Conservation (phyloP, 2,797 vertebrate species). For the Sparidentex hasta region DNA sequence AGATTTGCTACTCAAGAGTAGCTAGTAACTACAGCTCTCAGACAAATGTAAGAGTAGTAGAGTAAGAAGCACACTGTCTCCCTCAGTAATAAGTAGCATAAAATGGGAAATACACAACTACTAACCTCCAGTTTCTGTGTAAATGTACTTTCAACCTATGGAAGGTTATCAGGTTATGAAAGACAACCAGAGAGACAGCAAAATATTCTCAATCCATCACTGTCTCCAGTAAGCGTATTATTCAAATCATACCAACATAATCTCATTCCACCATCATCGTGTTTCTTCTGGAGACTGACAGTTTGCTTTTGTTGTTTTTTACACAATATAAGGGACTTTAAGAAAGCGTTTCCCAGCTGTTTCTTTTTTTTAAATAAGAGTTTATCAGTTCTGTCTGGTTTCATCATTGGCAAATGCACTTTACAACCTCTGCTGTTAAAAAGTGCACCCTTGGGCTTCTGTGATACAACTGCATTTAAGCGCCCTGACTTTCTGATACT, state of each 20-base stretch:
- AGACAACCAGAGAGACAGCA: not conserved
- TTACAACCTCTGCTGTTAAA: slow-evolving; percentile 16
- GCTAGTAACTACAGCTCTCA: no score
- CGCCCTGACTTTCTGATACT: slow-evolving; percentile 22
- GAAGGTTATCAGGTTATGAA: not conserved
- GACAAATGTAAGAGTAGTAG: no score
- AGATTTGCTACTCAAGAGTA: not conserved
- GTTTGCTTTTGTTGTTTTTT: not conserved
- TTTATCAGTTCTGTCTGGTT: slow-evolving; percentile 17
- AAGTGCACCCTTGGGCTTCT: slow-evolving; percentile 30
- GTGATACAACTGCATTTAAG: slow-evolving; percentile 32
- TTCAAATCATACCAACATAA: not conserved
- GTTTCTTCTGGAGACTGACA: not conserved
- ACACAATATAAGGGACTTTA: not conserved
- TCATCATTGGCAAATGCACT: slow-evolving; percentile 19
- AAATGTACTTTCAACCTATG: not conserved
- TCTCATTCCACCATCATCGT: not conserved
- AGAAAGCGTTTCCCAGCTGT: not conserved
- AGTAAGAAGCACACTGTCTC: no score
- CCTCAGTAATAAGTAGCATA: no score
- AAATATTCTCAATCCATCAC: slow-evolving; percentile 7
- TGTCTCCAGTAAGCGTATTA: not conserved
- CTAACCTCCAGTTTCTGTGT: not conserved
- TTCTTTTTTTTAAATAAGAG: not conserved
- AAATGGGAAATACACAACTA: no score